phyloP scores from a whole-genome alignment of 1,140 invertebrate genomes.

The Brachionus rubens region DNA sequence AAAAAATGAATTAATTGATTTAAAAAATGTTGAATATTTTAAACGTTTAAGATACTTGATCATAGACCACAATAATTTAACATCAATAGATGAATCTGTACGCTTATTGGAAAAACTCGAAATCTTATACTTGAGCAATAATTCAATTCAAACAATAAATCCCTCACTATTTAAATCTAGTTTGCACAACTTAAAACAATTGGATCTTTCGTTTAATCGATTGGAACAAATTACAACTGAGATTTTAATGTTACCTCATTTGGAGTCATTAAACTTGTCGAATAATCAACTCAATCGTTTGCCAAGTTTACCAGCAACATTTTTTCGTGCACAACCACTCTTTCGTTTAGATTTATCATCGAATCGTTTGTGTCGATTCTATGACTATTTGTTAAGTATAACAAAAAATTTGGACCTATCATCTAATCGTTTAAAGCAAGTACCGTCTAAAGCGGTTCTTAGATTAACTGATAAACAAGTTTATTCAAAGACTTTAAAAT shows the following conservation, averaged over 20 bases:
- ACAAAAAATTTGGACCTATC: slow-evolving; percentile 35
- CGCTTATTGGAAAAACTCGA: slow-evolving; percentile 11
- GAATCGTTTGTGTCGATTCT: not conserved
- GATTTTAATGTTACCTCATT: slow-evolving; percentile 40
- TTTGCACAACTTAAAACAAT: slow-evolving; percentile 12
- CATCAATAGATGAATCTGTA: not conserved
- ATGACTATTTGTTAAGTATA: slow-evolving; percentile 30
- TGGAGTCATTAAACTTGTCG: slow-evolving; percentile 4
- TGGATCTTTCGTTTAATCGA: slow-evolving; percentile 29
- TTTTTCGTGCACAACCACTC: slow-evolving; percentile 16
- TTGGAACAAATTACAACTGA: slow-evolving; percentile 10
- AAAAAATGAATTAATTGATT: slow-evolving; percentile 14
- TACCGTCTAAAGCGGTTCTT: not conserved
- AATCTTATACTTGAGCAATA: slow-evolving; percentile 1
- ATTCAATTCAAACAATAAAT: slow-evolving; percentile 11
- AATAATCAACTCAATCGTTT: not conserved
- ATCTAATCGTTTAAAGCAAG: slow-evolving; percentile 7
- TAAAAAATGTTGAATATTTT: slow-evolving; percentile 39
- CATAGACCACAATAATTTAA: slow-evolving; percentile 17
- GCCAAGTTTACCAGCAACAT: slow-evolving; percentile 16
- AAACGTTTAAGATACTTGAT: slow-evolving; percentile 19
- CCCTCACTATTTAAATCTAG: slow-evolving; percentile 19
- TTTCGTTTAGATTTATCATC: slow-evolving; percentile 16
- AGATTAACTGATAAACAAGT: slow-evolving; percentile 23
- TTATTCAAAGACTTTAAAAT: not conserved